Evolutionary conservation across 1,140 invertebrate genomes (phyloP).

Genomic region (Spodoptera litura): DNA sequence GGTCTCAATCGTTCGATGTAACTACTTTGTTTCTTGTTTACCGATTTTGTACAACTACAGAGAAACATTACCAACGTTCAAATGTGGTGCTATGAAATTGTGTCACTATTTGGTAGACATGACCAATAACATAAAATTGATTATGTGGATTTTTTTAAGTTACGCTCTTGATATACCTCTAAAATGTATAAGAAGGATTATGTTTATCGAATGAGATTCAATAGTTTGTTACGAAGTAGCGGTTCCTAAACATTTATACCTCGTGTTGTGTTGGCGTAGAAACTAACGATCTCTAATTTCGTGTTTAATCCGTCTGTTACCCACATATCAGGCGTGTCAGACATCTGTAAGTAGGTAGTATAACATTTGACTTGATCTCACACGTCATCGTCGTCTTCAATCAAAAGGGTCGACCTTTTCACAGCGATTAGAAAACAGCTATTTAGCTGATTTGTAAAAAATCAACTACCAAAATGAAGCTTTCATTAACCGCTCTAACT

Average conservation of each 20-base stretch:
- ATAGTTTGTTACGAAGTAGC: not conserved
- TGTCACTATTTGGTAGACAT: too few species aligned
- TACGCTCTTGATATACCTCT: not conserved
- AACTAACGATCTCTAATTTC: constrained; percentile 22
- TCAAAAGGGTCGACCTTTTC: constrained; percentile 44
- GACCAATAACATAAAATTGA: not conserved
- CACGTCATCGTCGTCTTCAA: constrained; percentile 3
- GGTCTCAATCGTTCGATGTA: constrained; percentile 5
- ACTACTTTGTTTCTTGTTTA: too few species aligned
- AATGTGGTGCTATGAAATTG: too few species aligned
- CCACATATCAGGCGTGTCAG: constrained; percentile 14
- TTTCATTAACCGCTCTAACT: constrained; percentile 43
- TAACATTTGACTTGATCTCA: constrained; percentile 28
- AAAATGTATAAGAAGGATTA: constrained; percentile 1
- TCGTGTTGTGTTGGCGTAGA: not conserved
- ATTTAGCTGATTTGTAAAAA: constrained; percentile 34
- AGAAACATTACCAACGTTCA: too few species aligned
- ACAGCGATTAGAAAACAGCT: constrained; percentile 34
- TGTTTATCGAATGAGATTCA: constrained; percentile 3
- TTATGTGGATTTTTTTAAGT: not conserved
- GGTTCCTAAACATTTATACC: not conserved
- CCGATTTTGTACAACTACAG: too few species aligned
- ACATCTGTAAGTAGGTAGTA: constrained; percentile 9
- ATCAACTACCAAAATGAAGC: constrained; percentile 42
- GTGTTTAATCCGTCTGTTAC: constrained; percentile 38